Evolutionary conservation across 1,140 invertebrate species (phyloP), one percentile per base, ranked within the genome.

Genomic region (Physella acuta): DNA sequence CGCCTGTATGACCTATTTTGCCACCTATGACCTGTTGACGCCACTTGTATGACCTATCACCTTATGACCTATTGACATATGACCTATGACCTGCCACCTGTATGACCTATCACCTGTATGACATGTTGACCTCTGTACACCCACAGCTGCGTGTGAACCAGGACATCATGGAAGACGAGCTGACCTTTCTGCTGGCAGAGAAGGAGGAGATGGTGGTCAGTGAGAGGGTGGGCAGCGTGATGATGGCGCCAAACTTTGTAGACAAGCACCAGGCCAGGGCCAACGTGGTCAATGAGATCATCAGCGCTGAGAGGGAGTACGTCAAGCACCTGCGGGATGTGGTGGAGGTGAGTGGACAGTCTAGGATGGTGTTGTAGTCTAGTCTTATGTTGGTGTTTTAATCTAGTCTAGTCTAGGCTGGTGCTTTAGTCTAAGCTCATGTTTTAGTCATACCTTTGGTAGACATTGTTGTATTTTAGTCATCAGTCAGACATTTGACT

Each of bases 241-340:
- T 60, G 72, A 26, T 51, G 73, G 24, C n/a, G n/a, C 68, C 78
- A 20, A 76, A 74, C 62, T 73, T 71, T 61, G 67, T 78, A 59
- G 82, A 76, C 73, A 77, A 78, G 74, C 89, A 90, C 72, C 90
- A 91, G 84, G 90, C 92, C 28, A 84, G 92, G 24, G 88, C 90
- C 17, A 92, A 91, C 83, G 91, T 93, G 11, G 89, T 94, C 51
- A 88, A 90, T 65, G 92, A 94, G 83, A 88, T 94, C 51, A 87
- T 94, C 65, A 88, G 89, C 64, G 93, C 92, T 0, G 92, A 94
- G 81, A 82, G 90, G 49, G 92, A 93, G 79, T 94, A 93, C 83
- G 92, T 94, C 0, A 91, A 92, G 82, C 88, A 92, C 73, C 82
- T 94, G 16, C 88, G 89, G 74, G 91, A 94, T 86, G 89, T 94